Conservation (phyloP, 2,888 invertebrate genomes). For the Ophion costatus region DNA sequence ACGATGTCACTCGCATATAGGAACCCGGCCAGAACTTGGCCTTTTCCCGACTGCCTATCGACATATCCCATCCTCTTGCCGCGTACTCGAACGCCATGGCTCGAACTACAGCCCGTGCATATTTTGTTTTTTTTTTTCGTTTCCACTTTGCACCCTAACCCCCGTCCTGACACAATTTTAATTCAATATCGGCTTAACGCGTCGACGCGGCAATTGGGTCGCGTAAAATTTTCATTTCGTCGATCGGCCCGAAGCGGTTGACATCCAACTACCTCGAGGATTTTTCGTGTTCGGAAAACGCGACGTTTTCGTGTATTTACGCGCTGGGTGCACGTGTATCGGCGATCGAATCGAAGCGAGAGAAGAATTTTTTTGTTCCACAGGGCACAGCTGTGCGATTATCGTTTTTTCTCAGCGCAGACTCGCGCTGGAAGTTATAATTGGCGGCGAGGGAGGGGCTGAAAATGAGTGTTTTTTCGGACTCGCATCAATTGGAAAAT, state of each 20-base stretch:
- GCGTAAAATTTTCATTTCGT: not conserved
- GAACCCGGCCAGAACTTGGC: not conserved
- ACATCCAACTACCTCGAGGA: not conserved
- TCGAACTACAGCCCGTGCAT: not conserved
- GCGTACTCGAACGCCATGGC: not conserved
- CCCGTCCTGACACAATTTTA: not conserved
- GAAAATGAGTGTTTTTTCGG: no score
- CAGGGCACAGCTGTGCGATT: no score
- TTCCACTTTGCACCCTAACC: not conserved
- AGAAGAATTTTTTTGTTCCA: no score
- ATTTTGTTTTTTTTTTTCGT: not conserved
- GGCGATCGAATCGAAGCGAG: no score
- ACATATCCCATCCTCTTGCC: not conserved
- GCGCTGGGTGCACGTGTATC: no score
- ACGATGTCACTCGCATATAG: not conserved
- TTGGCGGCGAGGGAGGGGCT: no score
- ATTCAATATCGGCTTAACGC: not conserved
- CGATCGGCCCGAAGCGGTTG: not conserved
- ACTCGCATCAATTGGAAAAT: no score
- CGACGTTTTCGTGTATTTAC: not conserved
- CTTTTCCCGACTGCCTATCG: not conserved
- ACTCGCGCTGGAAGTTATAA: no score
- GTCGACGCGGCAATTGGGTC: not conserved
- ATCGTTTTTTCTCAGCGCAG: no score
- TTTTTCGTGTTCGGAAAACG: constrained; percentile 3